Evolutionary conservation across 2,888 invertebrate genomes (phyloP), one percentile per base, ranked within the genome.

Genomic region (Lasioglossum pauxillum): DNA sequence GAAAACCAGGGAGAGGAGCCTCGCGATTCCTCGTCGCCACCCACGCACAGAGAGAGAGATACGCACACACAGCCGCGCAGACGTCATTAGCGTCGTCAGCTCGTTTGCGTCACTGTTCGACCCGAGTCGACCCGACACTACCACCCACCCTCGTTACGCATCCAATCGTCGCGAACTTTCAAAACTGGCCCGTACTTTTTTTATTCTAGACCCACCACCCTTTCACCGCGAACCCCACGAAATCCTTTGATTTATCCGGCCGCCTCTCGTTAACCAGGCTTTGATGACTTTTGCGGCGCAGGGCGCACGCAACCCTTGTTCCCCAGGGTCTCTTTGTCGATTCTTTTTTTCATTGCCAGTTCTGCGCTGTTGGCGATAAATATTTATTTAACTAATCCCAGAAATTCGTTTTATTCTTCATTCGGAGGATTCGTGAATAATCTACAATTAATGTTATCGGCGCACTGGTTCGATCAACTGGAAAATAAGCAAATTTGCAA

Each of bases 61-160:
- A n/a, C 5, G 2, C 14, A 14, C 16, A 64, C 27, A 16, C 31
- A 16, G 16, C 31, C 14, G 31, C 64, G 31, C 16, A 35, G 31
- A 82, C 90, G 75, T 86, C 86, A 86, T 86, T 86, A 86, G 86
- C 86, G 80, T 86, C 85, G 86, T 86, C 86, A 86, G 86, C 86
- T 86, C 86, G 86, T 86, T 86, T 85, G 86, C 71, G 67, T 80
- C 80, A 85, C 75, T 31, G 35, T 85, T 85, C 80, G 78, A 77
- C 49, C 80, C 77, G 46, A 49, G 53, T 16, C 27, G n/a, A 5
- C 64, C 27, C 16, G 23, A 27, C 53, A 23, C 38, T 46, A 14
- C 1, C 67, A 14, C 1, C 67, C 16, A 31, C 38, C 35, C 77
- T 77, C 74, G 80, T 80, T 75, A 57, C 80, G 23, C 38, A 38